Percentiles rank a stretch among this genome's conserved stretches.
phyloP scores from a whole-genome alignment of 2,113 vertebrate genomes.

The Zootoca vivipara region DNA sequence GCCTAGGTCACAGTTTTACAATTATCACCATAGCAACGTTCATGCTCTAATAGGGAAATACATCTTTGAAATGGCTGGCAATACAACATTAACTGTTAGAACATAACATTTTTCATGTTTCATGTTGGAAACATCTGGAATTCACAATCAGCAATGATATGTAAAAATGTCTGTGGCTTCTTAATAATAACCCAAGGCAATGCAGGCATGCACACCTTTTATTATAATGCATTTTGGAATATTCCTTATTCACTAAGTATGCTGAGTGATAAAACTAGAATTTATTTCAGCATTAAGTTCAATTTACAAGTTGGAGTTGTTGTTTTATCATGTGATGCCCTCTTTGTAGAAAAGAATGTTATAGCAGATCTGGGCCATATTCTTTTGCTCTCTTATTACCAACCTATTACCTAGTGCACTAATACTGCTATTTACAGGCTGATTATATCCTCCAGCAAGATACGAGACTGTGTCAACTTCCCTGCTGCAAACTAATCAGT shows the following conservation, averaged over 20 bases:
- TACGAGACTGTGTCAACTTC: conserved; percentile 85
- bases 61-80: conserved; percentile 76
- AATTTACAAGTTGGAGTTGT: conserved; percentile 56
- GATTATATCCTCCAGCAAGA: conserved; percentile 96
- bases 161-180: conserved; percentile 72
- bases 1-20: conserved; percentile 72
- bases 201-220: conserved; percentile 61
- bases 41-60: conserved; percentile 75
- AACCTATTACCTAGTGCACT: conserved; percentile 77
- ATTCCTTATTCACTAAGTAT: conserved; percentile 59
- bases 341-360: conserved; percentile 57
- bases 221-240: conserved; percentile 70
- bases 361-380: conserved; percentile 55
- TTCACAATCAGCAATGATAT: conserved; percentile 69
- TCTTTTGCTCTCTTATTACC: conserved; percentile 60
- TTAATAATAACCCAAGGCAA: conserved; percentile 74
- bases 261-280: conserved; percentile 60
- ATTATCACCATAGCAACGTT: conserved; percentile 79
- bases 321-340: conserved; percentile 42
- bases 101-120: conserved; percentile 78
- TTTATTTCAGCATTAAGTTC: conserved; percentile 61
- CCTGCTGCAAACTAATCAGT: conserved; percentile 95
- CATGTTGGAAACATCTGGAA: conserved; percentile 79
- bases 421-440: conserved; percentile 87
- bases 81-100: conserved; percentile 74